Base-by-base conservation (phyloP, 2,888 invertebrate genomes). In the Caenorhabditis sp. region DNA sequence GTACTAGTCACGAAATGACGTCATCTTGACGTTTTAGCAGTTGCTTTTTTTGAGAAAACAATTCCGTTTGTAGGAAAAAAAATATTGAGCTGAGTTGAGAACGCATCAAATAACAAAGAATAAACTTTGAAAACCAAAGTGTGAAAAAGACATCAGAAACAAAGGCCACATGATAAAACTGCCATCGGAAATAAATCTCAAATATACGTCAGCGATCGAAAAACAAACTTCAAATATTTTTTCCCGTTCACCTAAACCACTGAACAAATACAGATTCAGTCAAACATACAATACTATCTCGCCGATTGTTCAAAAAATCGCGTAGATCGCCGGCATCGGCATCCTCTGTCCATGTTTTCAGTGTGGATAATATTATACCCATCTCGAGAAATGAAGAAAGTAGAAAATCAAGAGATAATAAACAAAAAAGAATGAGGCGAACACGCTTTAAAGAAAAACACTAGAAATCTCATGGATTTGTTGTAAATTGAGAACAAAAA, bases 281-380 rank as follows among this genome's bases (percentile, higher is more conserved):
- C 63, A 71, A 71, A 71, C 71, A 71, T 71, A 71, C 71, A 43
- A 43, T 43, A 54, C 52, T 63, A 54, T 63, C 67, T 59, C 63
- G 59, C 60, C 60, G 57, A 43, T 64, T 63, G 71, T 71, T 64
- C 64, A 71, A 53, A 61, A 71, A 67, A 8, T 27, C 4, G 57
- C 63, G 60, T 20, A 71, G 67, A 23, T 59, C 66, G 20, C n/a
- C 65, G 3, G 12, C 3, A 10, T 43, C 43, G 17, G 5, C 17
- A 17, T 43, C 14, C 3, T 2, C 7, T 43, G 12, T 36, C 36
- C 5, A 17, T 17, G 17, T 27, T 63, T 71, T 12, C 60, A 50
- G 23, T 56, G 63, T 58, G 10, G 57, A 56, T 4, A 56, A 50
- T 26, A 60, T 25, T 20, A 60, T 64, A 25, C 71, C 71, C 71